Evolutionary conservation across 2,888 invertebrate species (phyloP).

Genomic region (Crocallis elinguaria): DNA sequence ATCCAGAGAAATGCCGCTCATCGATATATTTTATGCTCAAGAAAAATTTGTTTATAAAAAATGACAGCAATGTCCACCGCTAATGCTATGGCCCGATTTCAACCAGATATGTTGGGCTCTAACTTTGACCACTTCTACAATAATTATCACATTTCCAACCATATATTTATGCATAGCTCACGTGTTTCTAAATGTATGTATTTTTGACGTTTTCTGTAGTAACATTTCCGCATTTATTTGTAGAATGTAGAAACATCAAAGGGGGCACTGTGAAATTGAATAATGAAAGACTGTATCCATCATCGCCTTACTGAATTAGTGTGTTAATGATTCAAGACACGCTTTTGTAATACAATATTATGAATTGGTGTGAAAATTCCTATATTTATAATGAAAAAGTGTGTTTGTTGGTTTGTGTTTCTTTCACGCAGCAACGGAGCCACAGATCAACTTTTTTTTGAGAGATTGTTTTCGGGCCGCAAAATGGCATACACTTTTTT

Average conservation of each 20-base stretch:
- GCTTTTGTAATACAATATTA: constrained; percentile 3
- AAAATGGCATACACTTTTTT: too few relatives aligned
- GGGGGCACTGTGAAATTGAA: constrained; percentile 33
- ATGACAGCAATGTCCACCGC: too few relatives aligned
- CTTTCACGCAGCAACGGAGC: too few relatives aligned
- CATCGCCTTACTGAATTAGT: constrained; percentile 29
- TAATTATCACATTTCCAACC: constrained; percentile 17
- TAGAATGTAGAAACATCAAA: constrained; percentile 36
- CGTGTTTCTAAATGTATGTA: constrained; percentile 21
- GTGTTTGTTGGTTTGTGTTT: too few relatives aligned
- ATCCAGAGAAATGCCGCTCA: background rate
- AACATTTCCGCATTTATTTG: constrained; percentile 36
- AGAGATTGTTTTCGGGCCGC: too few relatives aligned
- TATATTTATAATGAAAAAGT: too few relatives aligned
- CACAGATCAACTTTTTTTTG: too few relatives aligned
- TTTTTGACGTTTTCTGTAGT: constrained; percentile 32
- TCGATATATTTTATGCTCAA: background rate
- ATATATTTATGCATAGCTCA: constrained; percentile 23
- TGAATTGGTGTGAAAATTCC: background rate
- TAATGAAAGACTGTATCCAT: constrained; percentile 35
- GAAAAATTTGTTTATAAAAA: too few relatives aligned
- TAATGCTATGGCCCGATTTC: constrained; percentile 9
- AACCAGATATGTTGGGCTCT: constrained; percentile 21
- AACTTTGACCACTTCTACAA: constrained; percentile 2
- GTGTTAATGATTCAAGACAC: constrained; percentile 20